phyloP scores from a whole-genome alignment of 2,797 vertebrate species.

The Phylloscopus collybita region DNA sequence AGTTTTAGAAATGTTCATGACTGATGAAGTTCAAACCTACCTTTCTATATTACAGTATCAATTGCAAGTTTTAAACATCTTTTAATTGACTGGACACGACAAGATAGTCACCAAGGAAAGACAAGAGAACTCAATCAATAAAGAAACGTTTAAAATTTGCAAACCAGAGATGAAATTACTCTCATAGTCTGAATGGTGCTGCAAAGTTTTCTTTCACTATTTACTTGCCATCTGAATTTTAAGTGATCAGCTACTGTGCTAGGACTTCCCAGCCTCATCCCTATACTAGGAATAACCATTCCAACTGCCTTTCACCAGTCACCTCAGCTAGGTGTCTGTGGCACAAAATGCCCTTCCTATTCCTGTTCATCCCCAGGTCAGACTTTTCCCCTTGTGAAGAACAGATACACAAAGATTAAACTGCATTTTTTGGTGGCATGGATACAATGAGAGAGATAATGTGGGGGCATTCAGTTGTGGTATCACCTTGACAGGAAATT shows the following conservation, averaged over 20 bases:
- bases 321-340: background rate
- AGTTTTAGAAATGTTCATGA: background rate
- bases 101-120: background rate
- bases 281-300: background rate
- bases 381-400: background rate
- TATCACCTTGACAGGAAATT: background rate
- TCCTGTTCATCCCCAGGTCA: background rate
- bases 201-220: background rate
- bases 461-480: background rate
- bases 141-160: background rate
- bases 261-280: background rate
- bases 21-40: background rate
- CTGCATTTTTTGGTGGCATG: background rate
- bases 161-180: background rate
- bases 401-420: background rate
- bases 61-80: background rate
- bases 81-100: background rate
- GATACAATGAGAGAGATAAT: background rate
- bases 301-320: background rate
- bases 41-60: background rate
- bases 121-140: background rate
- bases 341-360: background rate
- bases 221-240: background rate
- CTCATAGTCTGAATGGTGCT: background rate
- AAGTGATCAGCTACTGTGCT: background rate